A percentile compares a stretch with the other conserved stretches of the same genome.
phyloP scores from a whole-genome alignment of 2,888 invertebrate genomes.

The Cheiracanthium punctorium region DNA sequence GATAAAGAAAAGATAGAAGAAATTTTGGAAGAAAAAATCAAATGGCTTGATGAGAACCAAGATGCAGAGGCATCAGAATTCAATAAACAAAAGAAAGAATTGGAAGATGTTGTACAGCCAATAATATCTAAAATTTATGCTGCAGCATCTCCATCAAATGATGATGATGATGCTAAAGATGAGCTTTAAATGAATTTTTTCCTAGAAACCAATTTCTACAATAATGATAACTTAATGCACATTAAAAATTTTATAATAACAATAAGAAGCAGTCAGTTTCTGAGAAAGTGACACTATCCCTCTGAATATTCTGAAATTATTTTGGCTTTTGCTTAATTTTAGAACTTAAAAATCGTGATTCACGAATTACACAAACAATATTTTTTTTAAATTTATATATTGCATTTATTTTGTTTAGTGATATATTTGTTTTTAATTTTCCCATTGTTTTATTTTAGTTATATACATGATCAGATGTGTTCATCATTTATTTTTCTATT shows the following conservation, averaged over 20 bases:
- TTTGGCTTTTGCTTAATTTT: no score
- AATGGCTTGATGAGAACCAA: constrained; percentile 97
- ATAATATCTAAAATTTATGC: constrained; percentile 97
- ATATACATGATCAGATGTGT: not conserved
- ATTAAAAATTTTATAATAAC: no score
- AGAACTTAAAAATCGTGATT: no score
- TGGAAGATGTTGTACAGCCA: constrained; percentile 96
- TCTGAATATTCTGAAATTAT: no score
- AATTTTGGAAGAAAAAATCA: constrained; percentile 96
- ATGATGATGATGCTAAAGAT: constrained; percentile 82
- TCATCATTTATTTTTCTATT: not conserved
- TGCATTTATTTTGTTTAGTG: not conserved
- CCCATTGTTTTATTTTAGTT: not conserved
- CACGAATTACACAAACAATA: not conserved
- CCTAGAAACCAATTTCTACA: not conserved
- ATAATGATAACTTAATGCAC: no score
- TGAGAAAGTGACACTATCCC: no score
- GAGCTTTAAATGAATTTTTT: constrained; percentile 62
- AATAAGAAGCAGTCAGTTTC: no score
- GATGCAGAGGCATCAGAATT: constrained; percentile 94
- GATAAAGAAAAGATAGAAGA: constrained; percentile 95
- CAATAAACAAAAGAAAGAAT: constrained; percentile 93
- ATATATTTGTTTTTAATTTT: not conserved
- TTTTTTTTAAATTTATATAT: not conserved
- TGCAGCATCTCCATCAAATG: constrained; percentile 83